These are phyloP conservation scores for Rhincodon typus DNA, from an alignment of 2,797 vertebrate genomes.

Conservation along the genomic window DNA sequence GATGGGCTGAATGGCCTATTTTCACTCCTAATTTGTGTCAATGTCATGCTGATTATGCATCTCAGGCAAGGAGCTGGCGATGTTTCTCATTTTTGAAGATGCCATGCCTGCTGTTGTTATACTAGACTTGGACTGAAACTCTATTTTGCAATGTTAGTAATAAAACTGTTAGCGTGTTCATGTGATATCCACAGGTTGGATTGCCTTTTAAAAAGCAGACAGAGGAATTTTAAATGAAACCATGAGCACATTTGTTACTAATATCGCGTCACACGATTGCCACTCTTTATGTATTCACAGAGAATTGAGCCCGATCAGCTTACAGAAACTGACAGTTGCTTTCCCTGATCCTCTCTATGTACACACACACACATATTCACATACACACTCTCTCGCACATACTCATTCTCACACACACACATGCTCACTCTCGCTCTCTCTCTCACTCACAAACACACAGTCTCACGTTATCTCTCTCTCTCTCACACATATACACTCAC, in stretches of 20 bases:
- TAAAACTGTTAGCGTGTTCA: not conserved
- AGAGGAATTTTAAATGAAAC: conserved; percentile 26
- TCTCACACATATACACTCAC: too few species aligned
- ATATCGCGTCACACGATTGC: not conserved
- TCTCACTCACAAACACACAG: not conserved
- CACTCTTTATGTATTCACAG: not conserved
- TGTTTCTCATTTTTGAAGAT: not conserved
- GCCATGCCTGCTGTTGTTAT: not conserved
- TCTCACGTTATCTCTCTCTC: too few species aligned
- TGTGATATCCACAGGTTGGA: not conserved
- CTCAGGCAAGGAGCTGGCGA: not conserved
- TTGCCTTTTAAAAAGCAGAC: not conserved
- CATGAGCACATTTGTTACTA: conserved; percentile 28
- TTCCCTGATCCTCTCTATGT: not conserved
- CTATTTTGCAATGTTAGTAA: not conserved
- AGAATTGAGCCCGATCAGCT: not conserved
- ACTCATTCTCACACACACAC: not conserved
- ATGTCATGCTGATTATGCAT: too few species aligned
- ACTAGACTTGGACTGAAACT: not conserved
- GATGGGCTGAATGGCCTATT: too few species aligned
- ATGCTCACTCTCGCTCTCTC: not conserved
- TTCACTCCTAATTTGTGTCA: too few species aligned
- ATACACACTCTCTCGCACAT: not conserved
- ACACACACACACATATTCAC: not conserved
- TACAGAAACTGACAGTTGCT: not conserved